phyloP scores from a whole-genome alignment of 1,140 invertebrate species.

The Zaprionus nigranus region DNA sequence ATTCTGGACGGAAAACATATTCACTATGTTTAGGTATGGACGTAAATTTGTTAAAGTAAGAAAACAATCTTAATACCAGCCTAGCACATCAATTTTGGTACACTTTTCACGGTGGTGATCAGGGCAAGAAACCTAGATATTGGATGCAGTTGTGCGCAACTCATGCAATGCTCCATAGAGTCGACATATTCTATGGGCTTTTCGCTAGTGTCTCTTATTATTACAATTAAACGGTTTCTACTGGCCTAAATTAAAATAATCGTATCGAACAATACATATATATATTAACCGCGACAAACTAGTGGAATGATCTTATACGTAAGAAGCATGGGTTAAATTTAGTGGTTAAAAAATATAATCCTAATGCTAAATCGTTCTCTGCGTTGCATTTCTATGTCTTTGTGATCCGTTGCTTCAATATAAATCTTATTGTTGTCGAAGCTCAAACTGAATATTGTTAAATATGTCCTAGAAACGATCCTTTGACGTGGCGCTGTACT shows the following conservation, averaged over 20 bases:
- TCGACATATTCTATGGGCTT: background rate
- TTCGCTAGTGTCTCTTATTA: constrained; percentile 8
- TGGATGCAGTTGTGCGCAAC: constrained; percentile 10
- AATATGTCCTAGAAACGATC: constrained; percentile 89
- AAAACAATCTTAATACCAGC: constrained; percentile 10
- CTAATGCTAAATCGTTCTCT: constrained; percentile 38
- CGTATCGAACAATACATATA: constrained; percentile 36
- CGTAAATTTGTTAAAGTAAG: constrained; percentile 10
- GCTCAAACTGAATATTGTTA: constrained; percentile 81
- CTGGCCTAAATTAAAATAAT: constrained; percentile 22
- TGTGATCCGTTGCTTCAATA: constrained; percentile 40
- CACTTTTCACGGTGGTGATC: constrained; percentile 20
- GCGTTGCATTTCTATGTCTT: constrained; percentile 62
- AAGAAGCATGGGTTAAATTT: constrained; percentile 30
- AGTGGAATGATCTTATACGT: constrained; percentile 34
- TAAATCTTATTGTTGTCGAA: constrained; percentile 61
- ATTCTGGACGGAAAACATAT: constrained; percentile 45
- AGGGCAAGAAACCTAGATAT: constrained; percentile 1
- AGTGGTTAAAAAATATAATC: constrained; percentile 44
- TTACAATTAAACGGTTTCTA: background rate
- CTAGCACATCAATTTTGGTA: constrained; percentile 30
- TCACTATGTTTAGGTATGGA: constrained; percentile 10
- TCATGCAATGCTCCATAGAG: constrained; percentile 8
- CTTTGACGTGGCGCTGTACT: constrained; percentile 89
- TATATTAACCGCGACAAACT: constrained; percentile 28